Evolutionary conservation across 1,140 invertebrate species (phyloP), one percentile per base, ranked within the genome.

Genomic region (Drosophila leontia): DNA sequence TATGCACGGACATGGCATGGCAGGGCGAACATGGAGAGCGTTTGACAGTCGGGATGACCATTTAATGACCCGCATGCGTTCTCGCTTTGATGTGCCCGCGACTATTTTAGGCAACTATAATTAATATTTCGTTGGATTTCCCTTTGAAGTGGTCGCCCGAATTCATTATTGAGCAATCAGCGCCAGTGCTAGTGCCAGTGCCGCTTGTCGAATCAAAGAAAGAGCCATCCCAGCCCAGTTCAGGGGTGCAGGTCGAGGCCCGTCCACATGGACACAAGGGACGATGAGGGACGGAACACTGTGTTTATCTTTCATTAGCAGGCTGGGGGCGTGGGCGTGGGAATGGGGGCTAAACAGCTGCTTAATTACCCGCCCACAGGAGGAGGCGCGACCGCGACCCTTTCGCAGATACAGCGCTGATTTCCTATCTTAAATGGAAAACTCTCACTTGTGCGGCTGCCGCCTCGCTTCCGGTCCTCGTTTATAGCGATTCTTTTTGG

Each of bases 381-480:
- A 45, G 71, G 34, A 47, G 59, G 32, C 23, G 60, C 68, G 72
- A 78, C 78, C 81, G 60, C 68, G 72, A 78, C 78, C 81, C 75
- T 75, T 86, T 70, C 57, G 70, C 45, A 67, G 71, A 44, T 45
- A 70, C 67, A 64, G 47, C 69, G 74, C 81, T 78, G 84, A 88
- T 87, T 88, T 88, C 84, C 82, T 88, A 87, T 87, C 84, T 87
- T 78, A 87, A 87, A 87, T 81, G 84, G 69, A 84, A 72, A 74
- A 78, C 64, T 87, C 65, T 72, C 53, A 67, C 55, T 87, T 80
- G 76, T 84, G 70, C 53, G 70, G 76, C 71, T 60, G 56, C 79
- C 75, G 56, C 71, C 70, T 63, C 67, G 80, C 56, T 87, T 87
- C 83, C 82, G 82, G 44, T 62, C 34, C 59, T 81, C 70, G 63